Evolutionary conservation across 23 tunicate species (phyloP), one percentile per base, ranked within the genome.

Genomic region (Trididemnum miniatum): DNA sequence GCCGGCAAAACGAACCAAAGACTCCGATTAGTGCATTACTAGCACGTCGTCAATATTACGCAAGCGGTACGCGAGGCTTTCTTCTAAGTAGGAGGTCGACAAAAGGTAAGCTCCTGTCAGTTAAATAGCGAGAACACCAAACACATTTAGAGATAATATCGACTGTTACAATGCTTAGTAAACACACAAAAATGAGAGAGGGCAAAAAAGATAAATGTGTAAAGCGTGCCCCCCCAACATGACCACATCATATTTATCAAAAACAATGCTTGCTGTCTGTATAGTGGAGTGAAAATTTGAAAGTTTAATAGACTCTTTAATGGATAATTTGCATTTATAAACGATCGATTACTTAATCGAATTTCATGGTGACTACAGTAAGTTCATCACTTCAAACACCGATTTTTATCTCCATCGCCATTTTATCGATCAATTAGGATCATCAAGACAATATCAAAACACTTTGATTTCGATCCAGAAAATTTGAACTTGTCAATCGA

Each of bases 391-490:
- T 44, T 44, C 54, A 44, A 44, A 44, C 20, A 12, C 29, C 26
- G 67, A 62, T 62, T 12, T 5, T 5, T 20, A 62, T 62, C 67
- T 62, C 20, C 67, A 62, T 20, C 67, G 67, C 67, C 67, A 62
- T 62, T 62, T 62, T 26, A 25, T 4, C 67, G 67, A 62, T 62
- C 67, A 62, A 62, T 62, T 62, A 62, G 67, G 67, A 62, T 62
- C 20, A 62, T 4, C 54, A 15, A 44, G 67, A 62, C 4, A 12
- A 62, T 20, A 62, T 62, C 26, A 7, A 15, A 44, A 7, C 54
- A 15, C 54, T 44, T 44, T 44, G 54, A 44, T 44, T 44, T 44
- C 15, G 54, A 44, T 44, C 15, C 54, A 15, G 12, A 44, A 44
- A 44, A 44, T 44, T 44, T 44, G 12, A 44, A 44, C 54, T 44